Base-by-base conservation (phyloP, 92 coral and sea anemone genomes). In the Umimayanthus kanabou region DNA sequence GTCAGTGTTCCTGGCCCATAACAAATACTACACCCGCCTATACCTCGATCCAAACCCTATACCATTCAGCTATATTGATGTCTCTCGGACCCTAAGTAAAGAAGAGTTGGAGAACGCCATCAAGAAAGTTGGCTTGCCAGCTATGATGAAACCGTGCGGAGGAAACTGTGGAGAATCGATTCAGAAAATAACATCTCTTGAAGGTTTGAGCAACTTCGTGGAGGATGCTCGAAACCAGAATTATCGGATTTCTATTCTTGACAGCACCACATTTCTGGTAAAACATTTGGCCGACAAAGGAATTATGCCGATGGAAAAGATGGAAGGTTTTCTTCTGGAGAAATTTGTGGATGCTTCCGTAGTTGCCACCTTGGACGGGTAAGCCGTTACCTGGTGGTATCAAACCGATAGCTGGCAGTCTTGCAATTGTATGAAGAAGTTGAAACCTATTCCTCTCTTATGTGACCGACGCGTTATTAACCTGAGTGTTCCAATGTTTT, bases 101-200 rank as follows among this genome's bases (percentile, higher is more conserved):
- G 75, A 70, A 4, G 6, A 26, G 4, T 9, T 70, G 23, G 75
- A n/a, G 75, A 70, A 70, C 15, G 75, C 75, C 75, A 6, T 70
- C 75, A 26, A 70, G 75, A 30, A 70, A 70, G 75, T 70, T 70
- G 75, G 75, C 37, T 30, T 70, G 13, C 75, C 75, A 70, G 75
- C 75, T 39, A 25, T 70, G 4, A 70, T 70, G 30, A 70, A 70
- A 30, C 75, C 75, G 8, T 70, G 75, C 39, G 29, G 75, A 25
- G 75, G 75, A 25, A 2, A 6, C 23, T 18, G 39, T 18, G 39
- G 75, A 9, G 14, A 8, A 11, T 26, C 39, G 39, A 70, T 70
- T 9, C 26, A 70, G 75, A 70, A 70, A 30, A 70, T 70, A 25
- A 70, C 75, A 70, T 70, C 75, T 28, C 75, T 70, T 70, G 75